phyloP scores from a whole-genome alignment of 2,888 invertebrate species.

The Cecidostiba fungosa region DNA sequence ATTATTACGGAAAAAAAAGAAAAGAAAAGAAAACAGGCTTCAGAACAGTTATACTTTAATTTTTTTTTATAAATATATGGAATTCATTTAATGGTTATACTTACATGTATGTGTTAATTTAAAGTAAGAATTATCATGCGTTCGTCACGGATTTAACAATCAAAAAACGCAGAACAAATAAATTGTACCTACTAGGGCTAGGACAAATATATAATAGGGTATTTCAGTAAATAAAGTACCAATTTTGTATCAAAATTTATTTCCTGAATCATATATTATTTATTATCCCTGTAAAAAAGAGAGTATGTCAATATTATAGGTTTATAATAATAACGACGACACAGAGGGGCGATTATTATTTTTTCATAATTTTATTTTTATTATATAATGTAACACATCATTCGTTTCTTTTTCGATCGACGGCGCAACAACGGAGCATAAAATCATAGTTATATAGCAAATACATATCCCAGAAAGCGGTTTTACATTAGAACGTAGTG shows the following conservation, averaged over 20 bases:
- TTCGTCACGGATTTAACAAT: slow-evolving; percentile 56
- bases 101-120: slow-evolving; percentile 54
- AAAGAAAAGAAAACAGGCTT: slow-evolving; percentile 30
- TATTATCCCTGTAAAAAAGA: background rate
- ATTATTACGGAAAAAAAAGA: background rate
- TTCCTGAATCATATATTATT: background rate
- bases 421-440: slow-evolving; percentile 55
- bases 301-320: background rate
- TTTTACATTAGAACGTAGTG: slow-evolving; percentile 29
- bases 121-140: slow-evolving; percentile 47
- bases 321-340: slow-evolving; percentile 25
- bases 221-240: slow-evolving; percentile 63
- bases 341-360: slow-evolving; percentile 37
- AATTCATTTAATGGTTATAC: slow-evolving; percentile 51
- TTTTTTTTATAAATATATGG: slow-evolving; percentile 47
- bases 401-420: slow-evolving; percentile 62
- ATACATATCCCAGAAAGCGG: slow-evolving; percentile 52
- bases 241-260: slow-evolving; percentile 55
- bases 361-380: slow-evolving; percentile 65
- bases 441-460: slow-evolving; percentile 42
- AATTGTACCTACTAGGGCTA: slow-evolving; percentile 61
- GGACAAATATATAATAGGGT: slow-evolving; percentile 58
- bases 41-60: slow-evolving; percentile 48
- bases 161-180: slow-evolving; percentile 53
- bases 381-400: slow-evolving; percentile 64